phyloP scores from a whole-genome alignment of 2,113 vertebrate genomes.

The Corythoichthys intestinalis region DNA sequence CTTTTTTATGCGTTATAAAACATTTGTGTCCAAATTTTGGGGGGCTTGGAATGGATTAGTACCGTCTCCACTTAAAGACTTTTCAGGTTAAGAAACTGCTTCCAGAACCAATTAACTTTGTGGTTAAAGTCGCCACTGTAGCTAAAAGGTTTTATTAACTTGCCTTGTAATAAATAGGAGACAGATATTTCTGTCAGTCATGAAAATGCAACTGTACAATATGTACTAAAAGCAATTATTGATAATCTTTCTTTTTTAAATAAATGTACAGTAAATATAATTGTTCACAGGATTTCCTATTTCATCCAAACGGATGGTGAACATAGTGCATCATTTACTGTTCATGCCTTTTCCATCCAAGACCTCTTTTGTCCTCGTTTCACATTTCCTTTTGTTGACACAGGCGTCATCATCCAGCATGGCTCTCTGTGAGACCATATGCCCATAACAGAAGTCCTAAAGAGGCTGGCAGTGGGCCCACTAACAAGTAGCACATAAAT shows the following conservation, averaged over 20 bases:
- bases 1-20: too few species aligned
- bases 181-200: neutral
- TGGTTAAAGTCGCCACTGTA: too few species aligned
- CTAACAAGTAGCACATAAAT: conserved; percentile 65
- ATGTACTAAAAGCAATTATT: neutral
- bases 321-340: neutral
- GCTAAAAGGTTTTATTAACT: neutral
- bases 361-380: conserved; percentile 21
- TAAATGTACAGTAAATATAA: neutral
- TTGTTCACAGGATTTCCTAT: neutral
- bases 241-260: neutral
- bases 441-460: conserved; percentile 58
- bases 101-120: too few species aligned
- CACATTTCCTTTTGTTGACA: conserved; percentile 29
- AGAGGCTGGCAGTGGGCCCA: conserved; percentile 59
- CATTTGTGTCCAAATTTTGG: too few species aligned
- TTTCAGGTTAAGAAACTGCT: too few species aligned
- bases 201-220: neutral
- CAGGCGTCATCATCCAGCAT: conserved; percentile 51
- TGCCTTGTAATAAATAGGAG: neutral
- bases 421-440: conserved; percentile 65
- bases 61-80: too few species aligned
- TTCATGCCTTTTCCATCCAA: neutral
- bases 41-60: too few species aligned
- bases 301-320: neutral